Evolutionary conservation across 2,797 vertebrate genomes (phyloP).

Genomic region (Pelochelys cantorii): DNA sequence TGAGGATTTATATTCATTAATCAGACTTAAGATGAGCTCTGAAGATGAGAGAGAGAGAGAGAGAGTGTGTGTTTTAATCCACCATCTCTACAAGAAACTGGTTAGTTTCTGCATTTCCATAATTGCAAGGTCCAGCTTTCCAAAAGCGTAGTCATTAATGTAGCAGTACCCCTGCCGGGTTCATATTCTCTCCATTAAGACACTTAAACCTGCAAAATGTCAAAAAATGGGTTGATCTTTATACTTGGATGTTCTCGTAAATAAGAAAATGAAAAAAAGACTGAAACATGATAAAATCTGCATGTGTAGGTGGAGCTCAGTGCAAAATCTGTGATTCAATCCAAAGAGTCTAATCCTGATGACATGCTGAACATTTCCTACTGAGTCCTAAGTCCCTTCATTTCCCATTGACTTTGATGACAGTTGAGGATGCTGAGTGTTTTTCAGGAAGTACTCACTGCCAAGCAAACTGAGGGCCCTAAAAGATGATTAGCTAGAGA

Average conservation of each 20-base stretch:
- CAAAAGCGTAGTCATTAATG: not conserved
- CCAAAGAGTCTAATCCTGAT: not conserved
- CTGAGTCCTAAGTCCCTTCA: not conserved
- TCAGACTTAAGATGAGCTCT: not conserved
- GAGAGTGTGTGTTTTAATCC: not conserved
- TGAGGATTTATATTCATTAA: not conserved
- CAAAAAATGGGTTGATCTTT: constrained; percentile 13
- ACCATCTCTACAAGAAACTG: not conserved
- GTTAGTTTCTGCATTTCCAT: not conserved
- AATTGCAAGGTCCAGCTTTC: not conserved
- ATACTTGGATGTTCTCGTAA: not conserved
- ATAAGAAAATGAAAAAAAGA: not conserved
- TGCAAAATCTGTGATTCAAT: not conserved
- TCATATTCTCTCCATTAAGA: not conserved
- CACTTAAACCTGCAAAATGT: not conserved
- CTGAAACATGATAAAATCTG: not conserved
- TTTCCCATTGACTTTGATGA: not conserved
- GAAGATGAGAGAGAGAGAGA: too few relatives aligned
- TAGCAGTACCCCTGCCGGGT: not conserved
- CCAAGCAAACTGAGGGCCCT: not conserved
- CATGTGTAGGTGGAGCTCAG: not conserved
- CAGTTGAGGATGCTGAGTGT: not conserved
- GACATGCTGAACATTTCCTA: not conserved
- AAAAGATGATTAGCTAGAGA: not conserved
- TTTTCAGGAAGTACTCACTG: not conserved